Conservation (phyloP, 2,888 invertebrate species). For the Drosophila atripex region DNA sequence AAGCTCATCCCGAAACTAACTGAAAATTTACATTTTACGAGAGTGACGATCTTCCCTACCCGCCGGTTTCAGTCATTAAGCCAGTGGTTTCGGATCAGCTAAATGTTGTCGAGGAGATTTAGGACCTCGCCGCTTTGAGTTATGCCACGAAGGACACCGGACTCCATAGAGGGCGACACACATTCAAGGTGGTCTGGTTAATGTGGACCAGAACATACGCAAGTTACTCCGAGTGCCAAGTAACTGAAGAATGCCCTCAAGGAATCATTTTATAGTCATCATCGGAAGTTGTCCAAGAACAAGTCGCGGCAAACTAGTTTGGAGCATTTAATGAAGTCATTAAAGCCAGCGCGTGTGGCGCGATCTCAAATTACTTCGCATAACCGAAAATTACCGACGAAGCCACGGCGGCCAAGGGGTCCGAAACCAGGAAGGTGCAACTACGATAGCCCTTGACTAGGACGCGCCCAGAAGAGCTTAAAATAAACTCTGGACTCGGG, state of each 20-base stretch:
- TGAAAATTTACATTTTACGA: slow-evolving; percentile 67
- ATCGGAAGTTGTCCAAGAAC: slow-evolving; percentile 64
- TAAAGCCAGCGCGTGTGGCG: slow-evolving; percentile 83
- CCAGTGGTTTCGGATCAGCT: slow-evolving; percentile 28
- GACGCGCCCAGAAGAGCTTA: slow-evolving; percentile 44
- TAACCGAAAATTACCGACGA: slow-evolving; percentile 80
- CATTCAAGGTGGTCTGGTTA: slow-evolving; percentile 34
- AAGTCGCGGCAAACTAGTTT: slow-evolving; percentile 59
- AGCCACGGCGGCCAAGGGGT: slow-evolving; percentile 22
- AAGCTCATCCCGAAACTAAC: slow-evolving; percentile 29
- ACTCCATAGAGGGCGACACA: slow-evolving; percentile 11
- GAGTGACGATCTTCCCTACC: slow-evolving; percentile 59
- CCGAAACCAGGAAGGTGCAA: background rate
- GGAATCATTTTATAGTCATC: slow-evolving; percentile 75
- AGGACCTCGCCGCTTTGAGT: slow-evolving; percentile 36
- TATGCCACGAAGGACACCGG: slow-evolving; percentile 33
- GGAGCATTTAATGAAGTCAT: slow-evolving; percentile 82
- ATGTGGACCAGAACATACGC: background rate
- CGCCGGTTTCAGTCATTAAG: slow-evolving; percentile 64
- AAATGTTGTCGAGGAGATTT: slow-evolving; percentile 53
- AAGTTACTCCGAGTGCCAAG: slow-evolving; percentile 47
- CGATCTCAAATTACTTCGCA: slow-evolving; percentile 81
- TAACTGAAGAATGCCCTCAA: slow-evolving; percentile 62
- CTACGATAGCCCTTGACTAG: slow-evolving; percentile 32
- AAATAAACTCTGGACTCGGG: slow-evolving; percentile 35